Evolutionary conservation across 2,113 vertebrate genomes (phyloP).

Genomic region (Athene cunicularia): DNA sequence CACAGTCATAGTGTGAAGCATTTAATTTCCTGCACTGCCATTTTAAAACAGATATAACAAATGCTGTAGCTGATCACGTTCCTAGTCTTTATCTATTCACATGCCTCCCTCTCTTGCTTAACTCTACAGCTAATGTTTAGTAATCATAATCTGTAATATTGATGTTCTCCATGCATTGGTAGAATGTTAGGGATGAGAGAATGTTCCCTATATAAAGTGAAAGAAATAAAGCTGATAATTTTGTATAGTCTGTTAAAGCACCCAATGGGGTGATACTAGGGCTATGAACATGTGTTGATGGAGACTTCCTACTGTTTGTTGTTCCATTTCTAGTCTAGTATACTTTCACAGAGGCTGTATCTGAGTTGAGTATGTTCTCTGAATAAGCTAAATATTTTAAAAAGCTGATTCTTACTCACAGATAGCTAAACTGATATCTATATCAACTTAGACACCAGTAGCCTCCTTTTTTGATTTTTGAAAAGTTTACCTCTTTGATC

Average conservation of each 20-base stretch:
- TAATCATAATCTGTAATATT: neutral
- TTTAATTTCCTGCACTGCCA: neutral
- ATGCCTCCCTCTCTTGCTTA: neutral
- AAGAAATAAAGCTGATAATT: neutral
- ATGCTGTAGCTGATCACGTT: neutral
- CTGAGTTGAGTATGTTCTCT: neutral
- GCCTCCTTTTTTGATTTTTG: slow-evolving; percentile 8
- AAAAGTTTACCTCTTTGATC: neutral
- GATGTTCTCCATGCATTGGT: neutral
- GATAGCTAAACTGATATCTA: neutral
- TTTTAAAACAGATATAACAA: neutral
- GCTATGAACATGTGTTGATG: neutral
- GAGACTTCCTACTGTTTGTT: neutral
- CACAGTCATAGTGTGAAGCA: neutral
- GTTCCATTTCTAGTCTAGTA: neutral
- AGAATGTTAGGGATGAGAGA: neutral
- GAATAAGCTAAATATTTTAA: neutral
- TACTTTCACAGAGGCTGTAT: neutral
- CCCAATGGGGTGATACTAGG: neutral
- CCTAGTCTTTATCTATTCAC: neutral
- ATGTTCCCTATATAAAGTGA: neutral
- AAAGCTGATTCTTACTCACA: neutral
- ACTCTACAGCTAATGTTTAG: neutral
- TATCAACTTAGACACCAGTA: neutral
- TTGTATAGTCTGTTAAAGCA: neutral